phyloP scores from a whole-genome alignment of 2,888 invertebrate genomes.

The Nymphalis polychloros region DNA sequence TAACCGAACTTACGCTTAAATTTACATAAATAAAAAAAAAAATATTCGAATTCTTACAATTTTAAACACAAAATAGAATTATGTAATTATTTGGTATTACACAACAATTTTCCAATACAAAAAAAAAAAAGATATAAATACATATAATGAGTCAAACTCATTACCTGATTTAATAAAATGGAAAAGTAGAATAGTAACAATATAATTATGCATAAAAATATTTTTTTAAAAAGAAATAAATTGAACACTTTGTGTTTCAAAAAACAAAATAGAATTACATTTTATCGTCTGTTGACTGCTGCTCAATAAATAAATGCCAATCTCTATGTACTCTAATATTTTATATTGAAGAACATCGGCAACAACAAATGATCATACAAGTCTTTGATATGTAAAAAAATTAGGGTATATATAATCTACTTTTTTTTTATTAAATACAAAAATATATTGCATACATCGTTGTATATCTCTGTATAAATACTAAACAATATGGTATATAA shows the following conservation, averaged over 20 bases:
- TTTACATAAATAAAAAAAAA: slow-evolving; percentile 50
- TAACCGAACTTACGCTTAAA: slow-evolving; percentile 57
- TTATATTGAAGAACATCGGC: slow-evolving; percentile 53
- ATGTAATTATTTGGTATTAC: slow-evolving; percentile 77
- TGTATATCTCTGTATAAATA: slow-evolving; percentile 58
- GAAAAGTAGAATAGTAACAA: slow-evolving; percentile 56
- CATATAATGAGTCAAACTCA: slow-evolving; percentile 74
- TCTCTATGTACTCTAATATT: slow-evolving; percentile 54
- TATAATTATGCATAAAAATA: slow-evolving; percentile 62
- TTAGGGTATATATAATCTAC: slow-evolving; percentile 53
- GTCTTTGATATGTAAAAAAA: slow-evolving; percentile 69
- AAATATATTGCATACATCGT: slow-evolving; percentile 77
- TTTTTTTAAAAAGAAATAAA: slow-evolving; percentile 48
- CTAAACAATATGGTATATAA: slow-evolving; percentile 46
- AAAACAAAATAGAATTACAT: slow-evolving; percentile 49
- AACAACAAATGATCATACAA: slow-evolving; percentile 45
- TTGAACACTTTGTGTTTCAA: slow-evolving; percentile 74
- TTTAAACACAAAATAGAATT: slow-evolving; percentile 69
- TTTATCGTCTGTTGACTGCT: slow-evolving; percentile 65
- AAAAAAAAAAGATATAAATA: slow-evolving; percentile 49
- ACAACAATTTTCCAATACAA: slow-evolving; percentile 66
- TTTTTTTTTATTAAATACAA: slow-evolving; percentile 49
- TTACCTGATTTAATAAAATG: slow-evolving; percentile 55
- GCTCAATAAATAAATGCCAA: slow-evolving; percentile 54
- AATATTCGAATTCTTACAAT: slow-evolving; percentile 71